Evolutionary conservation across 1,140 invertebrate species (phyloP).

Genomic region (Camponotus pennsylvanicus): DNA sequence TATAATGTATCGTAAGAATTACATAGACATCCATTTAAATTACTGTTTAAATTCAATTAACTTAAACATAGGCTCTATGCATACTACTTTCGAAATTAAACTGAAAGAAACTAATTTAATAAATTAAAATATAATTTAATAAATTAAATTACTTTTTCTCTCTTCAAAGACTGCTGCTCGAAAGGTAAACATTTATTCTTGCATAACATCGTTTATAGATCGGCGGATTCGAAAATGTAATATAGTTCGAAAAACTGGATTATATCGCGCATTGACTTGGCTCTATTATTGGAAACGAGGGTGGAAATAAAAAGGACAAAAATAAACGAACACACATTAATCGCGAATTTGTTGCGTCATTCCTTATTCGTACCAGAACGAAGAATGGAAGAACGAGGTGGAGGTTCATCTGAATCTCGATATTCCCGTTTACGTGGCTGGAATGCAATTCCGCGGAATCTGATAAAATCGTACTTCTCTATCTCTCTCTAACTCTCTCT

Average conservation of each 20-base stretch:
- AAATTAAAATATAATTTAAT: background rate
- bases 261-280: conserved; percentile 16
- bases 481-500: background rate
- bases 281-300: conserved; percentile 23
- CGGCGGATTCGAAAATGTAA: conserved; percentile 2
- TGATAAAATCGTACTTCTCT: conserved; percentile 66
- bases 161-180: background rate
- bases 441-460: conserved; percentile 68
- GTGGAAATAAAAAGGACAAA: background rate
- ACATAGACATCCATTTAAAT: background rate
- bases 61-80: background rate
- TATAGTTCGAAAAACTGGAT: conserved; percentile 6
- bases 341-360: conserved; percentile 46
- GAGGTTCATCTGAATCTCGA: conserved; percentile 62
- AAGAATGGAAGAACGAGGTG: conserved; percentile 12
- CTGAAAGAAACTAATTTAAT: background rate
- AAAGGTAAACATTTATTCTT: background rate
- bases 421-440: conserved; percentile 72
- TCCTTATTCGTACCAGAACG: conserved; percentile 33
- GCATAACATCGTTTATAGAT: background rate
- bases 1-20: background rate
- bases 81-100: background rate
- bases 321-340: conserved; percentile 26
- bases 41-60: conserved; percentile 11
- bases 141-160: background rate